Evolutionary conservation across 64 coral and sea anemone genomes (phyloP).

Genomic region (Porites australiensis): DNA sequence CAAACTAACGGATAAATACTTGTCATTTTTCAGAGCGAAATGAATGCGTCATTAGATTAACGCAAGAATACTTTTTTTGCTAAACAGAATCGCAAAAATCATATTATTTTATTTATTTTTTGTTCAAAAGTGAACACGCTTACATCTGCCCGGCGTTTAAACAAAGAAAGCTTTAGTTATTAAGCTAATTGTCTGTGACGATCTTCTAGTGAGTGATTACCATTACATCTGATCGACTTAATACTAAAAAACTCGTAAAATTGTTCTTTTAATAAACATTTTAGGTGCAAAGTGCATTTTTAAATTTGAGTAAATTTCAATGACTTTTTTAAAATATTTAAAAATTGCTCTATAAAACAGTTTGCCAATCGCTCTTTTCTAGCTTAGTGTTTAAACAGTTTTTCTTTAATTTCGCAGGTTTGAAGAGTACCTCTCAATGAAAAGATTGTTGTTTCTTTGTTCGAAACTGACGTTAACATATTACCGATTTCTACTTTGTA

Average conservation of each 20-base stretch:
- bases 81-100: neutral
- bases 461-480: constrained; percentile 31
- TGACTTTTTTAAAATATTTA: neutral
- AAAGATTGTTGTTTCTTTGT: constrained; percentile 11
- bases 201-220: constrained; percentile 20
- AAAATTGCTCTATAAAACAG: neutral
- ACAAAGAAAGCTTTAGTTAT: constrained; percentile 54
- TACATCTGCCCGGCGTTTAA: constrained; percentile 40
- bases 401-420: neutral
- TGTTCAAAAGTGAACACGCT: constrained; percentile 23
- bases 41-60: neutral
- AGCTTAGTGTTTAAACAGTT: neutral
- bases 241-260: neutral
- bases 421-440: neutral
- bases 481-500: constrained; percentile 31
- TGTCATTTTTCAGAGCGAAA: too few relatives aligned
- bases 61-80: neutral
- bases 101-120: constrained; percentile 18
- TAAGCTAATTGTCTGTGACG: constrained; percentile 32
- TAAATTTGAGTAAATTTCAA: neutral
- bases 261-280: constrained; percentile 34
- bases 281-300: neutral
- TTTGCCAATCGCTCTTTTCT: neutral
- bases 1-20: too few relatives aligned
- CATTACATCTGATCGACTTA: neutral